These are phyloP conservation scores for Burhinus bistriatus DNA, from an alignment of 2,113 vertebrate genomes.

Conservation along the genomic window DNA sequence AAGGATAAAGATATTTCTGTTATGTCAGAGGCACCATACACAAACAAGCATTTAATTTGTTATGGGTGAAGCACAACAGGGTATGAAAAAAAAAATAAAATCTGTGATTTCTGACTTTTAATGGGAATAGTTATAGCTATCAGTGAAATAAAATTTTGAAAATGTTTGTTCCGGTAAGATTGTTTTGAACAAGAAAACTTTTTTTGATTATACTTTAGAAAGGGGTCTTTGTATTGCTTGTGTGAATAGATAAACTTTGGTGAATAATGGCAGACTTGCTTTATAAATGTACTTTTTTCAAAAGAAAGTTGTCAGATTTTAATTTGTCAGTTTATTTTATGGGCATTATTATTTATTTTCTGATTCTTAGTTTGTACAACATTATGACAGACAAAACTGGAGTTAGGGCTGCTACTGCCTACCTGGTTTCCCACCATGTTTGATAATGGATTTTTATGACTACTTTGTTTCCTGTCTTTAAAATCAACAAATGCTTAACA, in stretches of 20 bases:
- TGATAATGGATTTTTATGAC: neutral
- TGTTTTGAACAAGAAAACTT: neutral
- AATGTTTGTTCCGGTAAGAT: neutral
- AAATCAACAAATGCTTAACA: neutral
- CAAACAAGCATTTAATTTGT: neutral
- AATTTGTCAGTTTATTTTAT: neutral
- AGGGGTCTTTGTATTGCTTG: rapidly evolving
- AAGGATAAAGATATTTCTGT: neutral
- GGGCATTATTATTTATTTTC: neutral
- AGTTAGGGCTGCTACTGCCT: neutral
- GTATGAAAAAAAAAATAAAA: neutral
- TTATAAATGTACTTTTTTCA: neutral
- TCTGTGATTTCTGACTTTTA: neutral
- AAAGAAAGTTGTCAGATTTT: neutral
- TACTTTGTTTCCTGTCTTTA: neutral
- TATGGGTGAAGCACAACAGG: neutral
- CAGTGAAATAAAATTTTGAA: neutral
- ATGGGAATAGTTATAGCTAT: neutral
- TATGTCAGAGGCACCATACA: neutral
- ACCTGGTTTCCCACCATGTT: neutral
- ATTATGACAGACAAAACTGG: neutral
- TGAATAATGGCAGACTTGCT: neutral
- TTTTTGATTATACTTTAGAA: neutral
- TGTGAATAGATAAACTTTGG: neutral
- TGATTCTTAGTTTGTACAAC: neutral